These are phyloP conservation scores for Stenchaetothrips biformis DNA, from an alignment of 2,888 invertebrate species.

Conservation along the genomic window DNA sequence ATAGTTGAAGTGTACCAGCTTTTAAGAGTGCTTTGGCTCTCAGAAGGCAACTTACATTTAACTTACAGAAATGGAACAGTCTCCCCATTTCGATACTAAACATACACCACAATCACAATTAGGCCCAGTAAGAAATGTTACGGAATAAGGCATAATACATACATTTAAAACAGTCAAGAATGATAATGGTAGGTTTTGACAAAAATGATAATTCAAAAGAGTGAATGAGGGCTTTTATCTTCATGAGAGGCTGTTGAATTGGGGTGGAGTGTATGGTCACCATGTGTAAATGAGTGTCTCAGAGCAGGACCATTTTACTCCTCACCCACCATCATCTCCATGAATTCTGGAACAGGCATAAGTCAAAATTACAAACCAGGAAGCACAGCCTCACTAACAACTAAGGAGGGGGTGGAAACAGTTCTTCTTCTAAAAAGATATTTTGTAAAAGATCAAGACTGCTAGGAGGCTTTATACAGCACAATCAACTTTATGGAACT, in stretches of 20 bases:
- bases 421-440: not conserved
- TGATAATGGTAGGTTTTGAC: constrained; percentile 19
- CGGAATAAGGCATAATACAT: constrained; percentile 24
- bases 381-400: constrained; percentile 29
- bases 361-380: constrained; percentile 35
- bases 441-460: not conserved
- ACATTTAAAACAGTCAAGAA: constrained; percentile 21
- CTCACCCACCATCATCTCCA: constrained; percentile 95
- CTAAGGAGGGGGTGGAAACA: not conserved
- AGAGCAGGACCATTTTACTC: constrained; percentile 13
- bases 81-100: constrained; percentile 19
- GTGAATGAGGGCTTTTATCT: constrained; percentile 12
- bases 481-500: not conserved
- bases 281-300: constrained; percentile 6
- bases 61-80: constrained; percentile 20
- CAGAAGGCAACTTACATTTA: constrained; percentile 7
- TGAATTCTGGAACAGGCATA: constrained; percentile 72
- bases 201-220: constrained; percentile 7
- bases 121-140: constrained; percentile 17
- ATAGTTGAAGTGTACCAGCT: not conserved
- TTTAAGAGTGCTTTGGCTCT: not conserved
- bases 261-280: constrained; percentile 4
- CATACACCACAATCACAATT: constrained; percentile 25
- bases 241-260: not conserved
- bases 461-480: constrained; percentile 16